Evolutionary conservation across 1,140 invertebrate genomes (phyloP).

Genomic region (Habropoda laboriosa): DNA sequence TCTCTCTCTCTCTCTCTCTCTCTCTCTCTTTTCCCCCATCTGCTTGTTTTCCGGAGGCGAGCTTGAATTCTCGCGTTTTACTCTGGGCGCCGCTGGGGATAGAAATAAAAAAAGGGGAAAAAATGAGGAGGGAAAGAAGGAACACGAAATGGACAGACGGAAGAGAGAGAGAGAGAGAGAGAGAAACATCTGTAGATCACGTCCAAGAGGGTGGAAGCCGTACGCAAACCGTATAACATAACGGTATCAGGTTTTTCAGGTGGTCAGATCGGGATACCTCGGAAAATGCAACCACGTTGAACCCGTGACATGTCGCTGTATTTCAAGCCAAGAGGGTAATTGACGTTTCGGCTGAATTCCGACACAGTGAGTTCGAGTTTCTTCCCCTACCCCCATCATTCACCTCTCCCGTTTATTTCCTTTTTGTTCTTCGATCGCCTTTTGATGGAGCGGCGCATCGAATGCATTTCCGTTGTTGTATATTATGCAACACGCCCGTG

Average conservation of each 20-base stretch:
- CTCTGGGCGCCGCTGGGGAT: background rate
- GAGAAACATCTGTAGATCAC: conserved; percentile 49
- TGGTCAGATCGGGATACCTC: background rate
- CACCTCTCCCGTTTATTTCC: background rate
- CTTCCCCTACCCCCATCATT: background rate
- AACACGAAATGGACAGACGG: background rate
- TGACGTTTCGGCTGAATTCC: conserved; percentile 38
- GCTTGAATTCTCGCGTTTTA: conserved; percentile 39
- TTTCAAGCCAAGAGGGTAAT: conserved; percentile 34
- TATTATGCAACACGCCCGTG: background rate
- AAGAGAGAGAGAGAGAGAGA: background rate
- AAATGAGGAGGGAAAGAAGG: background rate
- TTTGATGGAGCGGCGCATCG: background rate
- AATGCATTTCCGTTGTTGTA: background rate
- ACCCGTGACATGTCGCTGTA: conserved; percentile 7
- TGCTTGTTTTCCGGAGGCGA: background rate
- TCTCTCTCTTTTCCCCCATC: background rate
- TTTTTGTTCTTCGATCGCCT: conserved; percentile 8
- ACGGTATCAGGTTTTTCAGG: conserved; percentile 34
- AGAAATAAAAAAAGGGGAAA: background rate
- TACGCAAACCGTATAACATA: conserved; percentile 14
- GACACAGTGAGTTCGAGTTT: background rate
- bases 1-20: background rate
- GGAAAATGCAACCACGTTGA: conserved; percentile 9
- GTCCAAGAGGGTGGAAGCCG: conserved; percentile 38